Evolutionary conservation across 2,888 invertebrate genomes (phyloP).

Genomic region (Hecatera dysodea): DNA sequence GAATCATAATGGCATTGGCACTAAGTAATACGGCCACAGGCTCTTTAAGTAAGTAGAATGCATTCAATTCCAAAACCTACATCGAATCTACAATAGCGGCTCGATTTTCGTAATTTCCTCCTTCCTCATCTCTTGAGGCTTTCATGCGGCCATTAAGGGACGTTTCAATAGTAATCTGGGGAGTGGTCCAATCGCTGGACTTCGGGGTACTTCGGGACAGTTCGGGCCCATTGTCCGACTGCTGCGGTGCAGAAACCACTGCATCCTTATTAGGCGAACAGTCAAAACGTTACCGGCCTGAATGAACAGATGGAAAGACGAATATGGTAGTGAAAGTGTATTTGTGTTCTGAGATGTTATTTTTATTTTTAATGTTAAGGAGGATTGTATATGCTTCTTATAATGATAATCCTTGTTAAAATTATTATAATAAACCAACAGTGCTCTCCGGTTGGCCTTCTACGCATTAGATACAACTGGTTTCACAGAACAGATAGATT

Average conservation of each 20-base stretch:
- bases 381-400: no score
- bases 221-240: slow-evolving; percentile 68
- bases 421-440: neutral
- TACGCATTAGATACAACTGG: neutral
- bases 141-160: slow-evolving; percentile 64
- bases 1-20: no score
- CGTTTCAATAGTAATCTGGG: slow-evolving; percentile 77
- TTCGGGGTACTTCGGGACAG: slow-evolving; percentile 34
- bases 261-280: slow-evolving; percentile 54
- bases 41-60: slow-evolving; percentile 30
- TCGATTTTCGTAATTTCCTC: slow-evolving; percentile 66
- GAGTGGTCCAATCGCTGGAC: slow-evolving; percentile 70
- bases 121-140: slow-evolving; percentile 58
- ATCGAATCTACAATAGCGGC: slow-evolving; percentile 60
- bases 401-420: no score
- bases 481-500: neutral
- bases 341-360: neutral
- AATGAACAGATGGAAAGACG: slow-evolving; percentile 11
- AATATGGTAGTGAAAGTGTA: slow-evolving; percentile 36
- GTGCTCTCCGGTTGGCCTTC: neutral
- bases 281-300: slow-evolving; percentile 20
- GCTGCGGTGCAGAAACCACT: slow-evolving; percentile 41
- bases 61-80: slow-evolving; percentile 43
- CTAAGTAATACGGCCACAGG: no score
- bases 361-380: no score